These are phyloP conservation scores for Heliconius eleuchia DNA, from an alignment of 1,140 invertebrate genomes.

Conservation along the genomic window DNA sequence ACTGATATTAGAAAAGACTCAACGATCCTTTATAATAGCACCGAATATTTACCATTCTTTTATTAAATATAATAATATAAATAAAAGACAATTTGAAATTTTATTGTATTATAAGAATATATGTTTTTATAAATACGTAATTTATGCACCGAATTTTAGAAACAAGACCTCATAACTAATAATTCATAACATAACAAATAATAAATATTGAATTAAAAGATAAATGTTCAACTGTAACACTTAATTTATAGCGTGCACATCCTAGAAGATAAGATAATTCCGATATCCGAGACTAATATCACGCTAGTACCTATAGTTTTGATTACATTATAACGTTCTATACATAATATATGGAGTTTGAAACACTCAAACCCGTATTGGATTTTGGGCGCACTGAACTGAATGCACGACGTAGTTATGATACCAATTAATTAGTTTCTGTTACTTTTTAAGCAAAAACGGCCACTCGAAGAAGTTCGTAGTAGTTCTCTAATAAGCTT, in stretches of 20 bases:
- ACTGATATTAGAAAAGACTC: no score
- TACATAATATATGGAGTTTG: constrained; percentile 25
- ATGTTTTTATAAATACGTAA: no score
- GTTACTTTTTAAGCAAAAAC: constrained; percentile 26
- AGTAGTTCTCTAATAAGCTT: constrained; percentile 11
- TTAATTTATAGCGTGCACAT: neutral
- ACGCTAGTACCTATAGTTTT: constrained; percentile 21
- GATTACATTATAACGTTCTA: constrained; percentile 20
- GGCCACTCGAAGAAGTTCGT: constrained; percentile 14
- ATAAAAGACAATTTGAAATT: no score
- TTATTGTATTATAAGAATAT: no score
- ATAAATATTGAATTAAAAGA: neutral
- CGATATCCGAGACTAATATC: constrained; percentile 15
- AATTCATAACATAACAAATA: no score
- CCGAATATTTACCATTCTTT: no score
- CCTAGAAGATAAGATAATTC: constrained; percentile 8
- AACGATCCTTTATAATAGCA: no score
- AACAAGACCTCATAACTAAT: no score
- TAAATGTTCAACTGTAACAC: neutral
- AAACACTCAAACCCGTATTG: constrained; percentile 18
- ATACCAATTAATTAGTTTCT: constrained; percentile 33
- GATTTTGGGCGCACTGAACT: constrained; percentile 15
- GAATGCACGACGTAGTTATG: constrained; percentile 23
- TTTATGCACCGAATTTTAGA: no score
- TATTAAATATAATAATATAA: no score